phyloP scores from a whole-genome alignment of 1,140 invertebrate species.

The Antheraea pernyi region DNA sequence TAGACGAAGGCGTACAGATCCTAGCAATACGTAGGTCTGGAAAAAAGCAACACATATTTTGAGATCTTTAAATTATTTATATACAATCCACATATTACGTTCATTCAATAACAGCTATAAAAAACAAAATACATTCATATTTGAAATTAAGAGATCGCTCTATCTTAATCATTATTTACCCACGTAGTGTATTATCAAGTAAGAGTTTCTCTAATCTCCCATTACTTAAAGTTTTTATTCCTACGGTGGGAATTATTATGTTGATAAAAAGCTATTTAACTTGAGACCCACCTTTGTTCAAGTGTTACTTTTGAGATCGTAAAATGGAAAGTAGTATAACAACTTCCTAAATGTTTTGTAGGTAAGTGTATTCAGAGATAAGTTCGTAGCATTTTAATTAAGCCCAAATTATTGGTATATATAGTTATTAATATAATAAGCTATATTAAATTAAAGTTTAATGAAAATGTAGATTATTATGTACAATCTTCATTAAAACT shows the following conservation, averaged over 20 bases:
- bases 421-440: not conserved
- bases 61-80: too few species aligned
- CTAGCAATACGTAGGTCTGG: too few species aligned
- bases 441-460: too few species aligned
- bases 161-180: not conserved
- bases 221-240: slow-evolving; percentile 2
- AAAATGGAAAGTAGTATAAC: slow-evolving; percentile 42
- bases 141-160: too few species aligned
- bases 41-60: too few species aligned
- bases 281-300: not conserved
- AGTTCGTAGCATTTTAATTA: not conserved
- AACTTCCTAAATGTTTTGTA: slow-evolving; percentile 10
- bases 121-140: too few species aligned
- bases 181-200: slow-evolving; percentile 1
- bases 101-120: too few species aligned
- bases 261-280: slow-evolving; percentile 11
- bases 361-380: slow-evolving; percentile 2
- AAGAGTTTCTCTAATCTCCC: slow-evolving; percentile 1
- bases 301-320: slow-evolving; percentile 21
- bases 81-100: too few species aligned
- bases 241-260: slow-evolving; percentile 6
- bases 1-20: too few species aligned
- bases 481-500: too few species aligned
- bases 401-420: not conserved
- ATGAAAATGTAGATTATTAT: too few species aligned